Evolutionary conservation across 2,797 vertebrate genomes (phyloP).

Genomic region (Clarias pachynema): DNA sequence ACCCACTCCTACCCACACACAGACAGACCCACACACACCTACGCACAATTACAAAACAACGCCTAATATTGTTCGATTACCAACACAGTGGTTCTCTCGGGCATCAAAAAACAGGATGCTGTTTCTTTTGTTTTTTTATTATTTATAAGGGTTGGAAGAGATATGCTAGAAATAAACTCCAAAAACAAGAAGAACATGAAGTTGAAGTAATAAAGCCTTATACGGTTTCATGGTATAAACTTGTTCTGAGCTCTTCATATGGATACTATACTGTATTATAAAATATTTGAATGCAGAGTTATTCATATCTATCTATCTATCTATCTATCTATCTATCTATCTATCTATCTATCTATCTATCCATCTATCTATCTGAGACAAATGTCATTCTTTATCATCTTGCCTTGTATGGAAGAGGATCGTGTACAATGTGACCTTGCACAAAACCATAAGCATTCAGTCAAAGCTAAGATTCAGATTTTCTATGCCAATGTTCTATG

Average conservation of each 20-base stretch:
- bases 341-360: slow-evolving; percentile 4
- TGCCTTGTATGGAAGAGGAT: not conserved
- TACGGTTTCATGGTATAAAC: not conserved
- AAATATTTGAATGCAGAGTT: not conserved
- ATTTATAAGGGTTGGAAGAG: not conserved
- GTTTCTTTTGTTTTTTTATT: not conserved
- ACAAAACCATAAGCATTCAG: not conserved
- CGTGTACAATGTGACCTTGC: not conserved
- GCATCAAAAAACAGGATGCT: not conserved
- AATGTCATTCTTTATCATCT: not conserved
- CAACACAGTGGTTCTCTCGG: too few relatives aligned
- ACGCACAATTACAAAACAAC: not conserved
- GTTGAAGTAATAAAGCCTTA: not conserved
- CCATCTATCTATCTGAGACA: slow-evolving; percentile 8
- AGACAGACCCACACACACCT: not conserved
- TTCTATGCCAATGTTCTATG: not conserved
- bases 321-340: slow-evolving; percentile 10
- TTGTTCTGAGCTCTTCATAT: not conserved
- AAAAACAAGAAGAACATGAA: not conserved
- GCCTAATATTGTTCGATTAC: not conserved
- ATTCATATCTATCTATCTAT: not conserved
- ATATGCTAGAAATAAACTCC: not conserved
- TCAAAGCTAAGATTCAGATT: not conserved
- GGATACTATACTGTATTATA: not conserved
- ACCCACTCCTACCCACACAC: not conserved